phyloP scores from a whole-genome alignment of 1,140 invertebrate genomes.

The Oppia nitens region DNA sequence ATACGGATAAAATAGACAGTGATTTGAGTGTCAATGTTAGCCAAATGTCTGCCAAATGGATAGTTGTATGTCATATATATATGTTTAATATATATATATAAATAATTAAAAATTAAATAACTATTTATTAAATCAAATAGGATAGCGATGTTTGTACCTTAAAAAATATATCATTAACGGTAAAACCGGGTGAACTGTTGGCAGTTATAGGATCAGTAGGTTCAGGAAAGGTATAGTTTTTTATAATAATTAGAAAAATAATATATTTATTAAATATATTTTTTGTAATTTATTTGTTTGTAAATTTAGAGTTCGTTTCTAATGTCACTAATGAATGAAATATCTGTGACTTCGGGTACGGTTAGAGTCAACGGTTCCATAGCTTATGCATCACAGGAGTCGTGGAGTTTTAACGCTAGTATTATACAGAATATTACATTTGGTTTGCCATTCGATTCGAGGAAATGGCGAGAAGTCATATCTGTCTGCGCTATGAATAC shows the following conservation, averaged over 20 bases:
- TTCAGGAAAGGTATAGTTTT: constrained; percentile 20
- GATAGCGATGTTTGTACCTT: constrained; percentile 13
- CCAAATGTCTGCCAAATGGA: constrained; percentile 7
- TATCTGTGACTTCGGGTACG: constrained; percentile 44
- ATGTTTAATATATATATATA: no score
- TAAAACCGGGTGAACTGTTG: constrained; percentile 33
- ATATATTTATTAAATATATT: neutral
- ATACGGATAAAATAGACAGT: neutral
- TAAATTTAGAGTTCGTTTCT: constrained; percentile 50
- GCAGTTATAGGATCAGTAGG: constrained; percentile 59
- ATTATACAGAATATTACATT: constrained; percentile 71
- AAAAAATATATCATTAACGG: constrained; percentile 15
- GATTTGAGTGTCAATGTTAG: neutral
- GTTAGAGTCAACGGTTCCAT: constrained; percentile 52
- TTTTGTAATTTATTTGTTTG: neutral
- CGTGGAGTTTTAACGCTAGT: constrained; percentile 52
- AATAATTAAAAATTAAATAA: neutral
- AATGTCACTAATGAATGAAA: constrained; percentile 58
- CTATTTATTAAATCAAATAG: neutral
- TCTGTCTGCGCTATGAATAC: constrained; percentile 24
- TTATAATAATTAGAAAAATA: neutral
- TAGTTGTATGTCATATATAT: neutral
- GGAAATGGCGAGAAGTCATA: constrained; percentile 48
- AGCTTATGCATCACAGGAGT: constrained; percentile 72
- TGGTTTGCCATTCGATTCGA: constrained; percentile 44